These are phyloP conservation scores for Chlorodrepanis virens DNA, from an alignment of 2,113 vertebrate genomes.

Conservation along the genomic window DNA sequence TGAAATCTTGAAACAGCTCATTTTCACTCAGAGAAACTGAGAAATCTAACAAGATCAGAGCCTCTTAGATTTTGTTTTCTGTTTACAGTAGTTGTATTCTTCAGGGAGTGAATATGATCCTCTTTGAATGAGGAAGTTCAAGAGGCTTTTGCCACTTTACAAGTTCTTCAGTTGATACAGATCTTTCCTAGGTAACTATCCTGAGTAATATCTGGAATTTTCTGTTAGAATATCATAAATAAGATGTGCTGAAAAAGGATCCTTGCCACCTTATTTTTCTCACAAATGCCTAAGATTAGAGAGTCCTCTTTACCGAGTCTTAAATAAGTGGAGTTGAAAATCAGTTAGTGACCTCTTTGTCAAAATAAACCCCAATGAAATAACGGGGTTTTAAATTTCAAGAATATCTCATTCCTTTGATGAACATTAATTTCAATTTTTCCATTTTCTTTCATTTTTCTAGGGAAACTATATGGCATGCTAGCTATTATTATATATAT, in stretches of 20 bases:
- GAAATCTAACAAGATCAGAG: neutral
- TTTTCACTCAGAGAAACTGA: neutral
- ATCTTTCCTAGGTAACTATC: neutral
- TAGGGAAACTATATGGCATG: neutral
- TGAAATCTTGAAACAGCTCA: neutral
- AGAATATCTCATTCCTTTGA: neutral
- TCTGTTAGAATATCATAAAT: neutral
- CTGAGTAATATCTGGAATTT: neutral
- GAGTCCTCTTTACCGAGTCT: neutral
- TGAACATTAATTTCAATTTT: neutral
- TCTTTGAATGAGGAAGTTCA: neutral
- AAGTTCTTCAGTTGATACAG: neutral
- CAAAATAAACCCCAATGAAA: neutral
- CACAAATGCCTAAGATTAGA: neutral
- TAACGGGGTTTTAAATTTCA: neutral
- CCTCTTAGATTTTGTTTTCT: neutral
- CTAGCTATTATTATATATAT: neutral
- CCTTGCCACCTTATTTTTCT: neutral
- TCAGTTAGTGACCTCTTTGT: neutral
- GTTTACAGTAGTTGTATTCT: neutral
- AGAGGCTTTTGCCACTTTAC: fast-evolving
- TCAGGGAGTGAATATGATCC: neutral
- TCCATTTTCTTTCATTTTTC: neutral
- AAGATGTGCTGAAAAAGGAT: neutral
- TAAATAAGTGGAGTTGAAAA: neutral